phyloP scores from a whole-genome alignment of 2,888 invertebrate genomes.

The Eristalinus aeneus region DNA sequence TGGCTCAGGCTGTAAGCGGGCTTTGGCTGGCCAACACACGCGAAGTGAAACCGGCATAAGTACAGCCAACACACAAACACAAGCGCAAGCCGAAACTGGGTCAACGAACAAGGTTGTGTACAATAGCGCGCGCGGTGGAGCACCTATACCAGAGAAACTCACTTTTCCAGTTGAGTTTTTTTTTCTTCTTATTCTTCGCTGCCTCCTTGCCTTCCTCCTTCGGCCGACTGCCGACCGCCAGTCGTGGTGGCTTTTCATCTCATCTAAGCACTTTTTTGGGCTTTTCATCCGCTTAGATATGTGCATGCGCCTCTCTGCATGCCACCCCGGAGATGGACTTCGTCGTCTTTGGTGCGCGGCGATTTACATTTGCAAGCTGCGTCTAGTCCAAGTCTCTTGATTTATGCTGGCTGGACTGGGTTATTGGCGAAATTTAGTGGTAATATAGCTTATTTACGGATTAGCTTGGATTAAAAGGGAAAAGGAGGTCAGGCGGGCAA shows the following conservation, averaged over 20 bases:
- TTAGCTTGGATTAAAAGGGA: constrained; percentile 30
- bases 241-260: constrained; percentile 7
- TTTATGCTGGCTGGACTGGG: constrained; percentile 14
- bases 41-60: constrained; percentile 60
- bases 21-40: constrained; percentile 45
- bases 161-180: constrained; percentile 67
- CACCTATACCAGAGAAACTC: constrained; percentile 70
- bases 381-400: background rate
- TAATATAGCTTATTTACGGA: constrained; percentile 25
- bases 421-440: constrained; percentile 44
- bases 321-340: background rate
- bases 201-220: background rate
- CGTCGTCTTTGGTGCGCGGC: background rate
- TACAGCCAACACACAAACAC: constrained; percentile 17
- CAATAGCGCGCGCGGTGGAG: constrained; percentile 53
- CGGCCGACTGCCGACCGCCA: background rate
- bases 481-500: constrained; percentile 36
- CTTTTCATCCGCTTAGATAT: background rate
- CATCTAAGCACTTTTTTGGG: background rate
- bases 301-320: background rate
- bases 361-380: background rate
- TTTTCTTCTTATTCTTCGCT: constrained; percentile 19
- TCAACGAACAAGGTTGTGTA: constrained; percentile 69
- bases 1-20: constrained; percentile 26
- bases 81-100: constrained; percentile 45